Conservation (phyloP, 2,888 invertebrate species). For the Sarcophaga caerulescens region DNA sequence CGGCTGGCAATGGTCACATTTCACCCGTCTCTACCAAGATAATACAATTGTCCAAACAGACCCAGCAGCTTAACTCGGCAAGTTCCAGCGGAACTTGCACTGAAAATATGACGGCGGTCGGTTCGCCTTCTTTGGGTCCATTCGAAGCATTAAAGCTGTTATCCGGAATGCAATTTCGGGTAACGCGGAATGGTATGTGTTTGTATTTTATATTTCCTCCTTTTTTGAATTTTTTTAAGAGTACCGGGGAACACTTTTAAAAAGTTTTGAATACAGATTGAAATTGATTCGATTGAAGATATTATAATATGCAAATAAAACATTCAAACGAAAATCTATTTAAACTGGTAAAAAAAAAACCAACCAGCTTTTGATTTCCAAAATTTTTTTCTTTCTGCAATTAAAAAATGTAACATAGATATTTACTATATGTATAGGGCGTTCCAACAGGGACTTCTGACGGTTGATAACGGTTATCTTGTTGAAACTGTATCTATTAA, state of each 20-base stretch:
- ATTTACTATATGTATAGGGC: no score
- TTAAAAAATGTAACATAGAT: no score
- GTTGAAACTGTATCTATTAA: no score
- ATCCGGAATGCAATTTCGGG: constrained; percentile 86
- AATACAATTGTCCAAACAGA: constrained; percentile 70
- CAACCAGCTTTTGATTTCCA: no score
- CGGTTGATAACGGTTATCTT: no score
- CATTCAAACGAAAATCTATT: no score
- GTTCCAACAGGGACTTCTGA: no score
- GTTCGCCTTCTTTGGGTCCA: constrained; percentile 61
- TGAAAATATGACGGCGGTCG: constrained; percentile 23
- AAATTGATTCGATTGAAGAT: no score
- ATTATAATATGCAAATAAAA: no score
- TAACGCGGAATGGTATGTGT: constrained; percentile 90
- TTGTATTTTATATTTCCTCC: not conserved
- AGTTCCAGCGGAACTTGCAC: not conserved
- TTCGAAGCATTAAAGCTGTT: constrained; percentile 72
- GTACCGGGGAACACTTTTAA: not conserved
- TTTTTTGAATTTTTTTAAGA: constrained; percentile 3
- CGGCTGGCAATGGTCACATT: constrained; percentile 66
- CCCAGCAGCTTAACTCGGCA: constrained; percentile 56
- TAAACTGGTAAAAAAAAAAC: no score
- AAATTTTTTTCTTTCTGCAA: no score
- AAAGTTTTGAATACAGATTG: not conserved
- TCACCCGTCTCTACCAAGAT: constrained; percentile 78